Evolutionary conservation across 2,888 invertebrate genomes (phyloP).

Genomic region (Erpobdella octoculata): DNA sequence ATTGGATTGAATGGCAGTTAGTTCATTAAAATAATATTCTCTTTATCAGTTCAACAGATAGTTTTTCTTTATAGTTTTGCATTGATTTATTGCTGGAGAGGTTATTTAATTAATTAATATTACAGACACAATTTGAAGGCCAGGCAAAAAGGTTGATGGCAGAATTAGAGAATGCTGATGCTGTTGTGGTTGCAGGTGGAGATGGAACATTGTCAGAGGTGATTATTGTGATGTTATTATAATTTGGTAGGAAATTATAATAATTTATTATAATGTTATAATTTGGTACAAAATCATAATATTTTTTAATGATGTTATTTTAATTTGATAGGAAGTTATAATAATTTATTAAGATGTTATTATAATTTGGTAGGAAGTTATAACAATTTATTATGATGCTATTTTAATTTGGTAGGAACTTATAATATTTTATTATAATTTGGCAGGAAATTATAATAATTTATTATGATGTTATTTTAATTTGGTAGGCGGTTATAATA

Average conservation of each 20-base stretch:
- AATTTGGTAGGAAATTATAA: background rate
- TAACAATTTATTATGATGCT: background rate
- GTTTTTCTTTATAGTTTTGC: background rate
- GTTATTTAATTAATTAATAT: too few relatives aligned
- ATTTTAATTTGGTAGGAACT: too few relatives aligned
- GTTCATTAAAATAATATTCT: background rate
- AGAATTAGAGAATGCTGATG: conserved; percentile 70
- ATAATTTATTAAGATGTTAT: background rate
- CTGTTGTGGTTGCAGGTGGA: conserved; percentile 83
- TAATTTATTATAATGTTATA: background rate
- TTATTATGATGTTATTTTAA: background rate
- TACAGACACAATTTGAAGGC: conserved; percentile 76
- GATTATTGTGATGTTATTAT: background rate
- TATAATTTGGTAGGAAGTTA: background rate
- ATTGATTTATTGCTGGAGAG: too few relatives aligned
- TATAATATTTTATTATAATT: too few relatives aligned
- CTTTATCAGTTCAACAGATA: background rate
- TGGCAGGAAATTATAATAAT: too few relatives aligned
- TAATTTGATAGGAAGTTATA: too few relatives aligned
- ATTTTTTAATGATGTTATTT: too few relatives aligned
- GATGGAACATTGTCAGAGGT: conserved; percentile 88
- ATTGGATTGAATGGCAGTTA: background rate
- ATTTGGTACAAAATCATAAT: too few relatives aligned
- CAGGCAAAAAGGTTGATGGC: conserved; percentile 73
- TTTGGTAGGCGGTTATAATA: background rate